Base-by-base conservation (phyloP, 2,888 invertebrate species). In the Hermaeophaga mercurialis region DNA sequence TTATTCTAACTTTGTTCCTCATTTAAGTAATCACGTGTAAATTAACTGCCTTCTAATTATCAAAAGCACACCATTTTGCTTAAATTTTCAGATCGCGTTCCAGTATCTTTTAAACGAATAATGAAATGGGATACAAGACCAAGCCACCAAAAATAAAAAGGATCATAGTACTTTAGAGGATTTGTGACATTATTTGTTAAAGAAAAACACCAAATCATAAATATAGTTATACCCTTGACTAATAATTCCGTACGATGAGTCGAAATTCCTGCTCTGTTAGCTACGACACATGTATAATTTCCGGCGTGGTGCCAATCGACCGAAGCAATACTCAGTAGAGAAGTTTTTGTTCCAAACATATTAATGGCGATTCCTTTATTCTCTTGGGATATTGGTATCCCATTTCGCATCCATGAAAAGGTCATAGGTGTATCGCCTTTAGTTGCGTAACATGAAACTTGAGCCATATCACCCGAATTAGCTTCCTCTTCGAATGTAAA, bases 401-500 rank as follows among this genome's bases (percentile, higher is more conserved):
- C 81, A 70, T 89, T 85, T 67, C 89, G 82, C 65, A 84, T 82
- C 91, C 92, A 93, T 46, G 81, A 81, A 60, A 92, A 85, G 60
- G 82, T 84, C 58, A 92, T 81, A 7, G 91, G 91, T 67, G 87
- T 80, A 80, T 92, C 91, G 59, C 92, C 90, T 72, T 50, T 54
- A 33, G 59, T 56, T 41, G 85, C 82, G 65, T 85, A 83, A 73
- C 88, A 88, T 50, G 82, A 82, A 73, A 85, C 82, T 75, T 85
- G 85, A 41, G 85, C 83, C 52, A 84, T 83, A 74, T 87, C 85
- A 54, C 86, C 87, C 61, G 84, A 85, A 74, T 84, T 85, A 7
- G 61, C 63, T 52, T 86, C 83, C 67, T 85, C 85, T 69, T 87
- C 85, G 60, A 87, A 85, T 72, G 82, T 19, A n/a, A 88, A 84